Evolutionary conservation across 2,797 vertebrate species (phyloP).

Genomic region (Sebastes cheni): DNA sequence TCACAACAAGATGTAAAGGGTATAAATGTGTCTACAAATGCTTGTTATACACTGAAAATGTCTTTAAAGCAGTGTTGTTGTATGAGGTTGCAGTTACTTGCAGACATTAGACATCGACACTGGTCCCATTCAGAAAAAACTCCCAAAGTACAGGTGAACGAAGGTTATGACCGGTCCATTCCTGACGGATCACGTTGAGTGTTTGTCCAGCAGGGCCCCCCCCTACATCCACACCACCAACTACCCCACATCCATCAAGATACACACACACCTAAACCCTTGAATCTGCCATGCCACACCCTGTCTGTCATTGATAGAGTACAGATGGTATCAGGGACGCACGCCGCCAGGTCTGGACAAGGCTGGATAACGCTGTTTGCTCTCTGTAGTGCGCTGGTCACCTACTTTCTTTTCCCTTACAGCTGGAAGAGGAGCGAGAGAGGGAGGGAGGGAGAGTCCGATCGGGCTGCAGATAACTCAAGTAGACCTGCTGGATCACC

Average conservation of each 20-base stretch:
- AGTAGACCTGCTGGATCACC: not conserved
- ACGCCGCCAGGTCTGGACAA: constrained; percentile 40
- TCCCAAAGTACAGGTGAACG: constrained; percentile 6
- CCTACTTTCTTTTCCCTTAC: constrained; percentile 29
- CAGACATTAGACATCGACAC: not conserved
- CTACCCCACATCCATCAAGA: constrained; percentile 34
- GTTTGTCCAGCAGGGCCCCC: constrained; percentile 44
- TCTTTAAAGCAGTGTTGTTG: not conserved
- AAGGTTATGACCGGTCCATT: constrained; percentile 23
- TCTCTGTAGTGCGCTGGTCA: constrained; percentile 37
- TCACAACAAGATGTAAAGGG: not conserved
- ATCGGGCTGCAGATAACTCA: constrained; percentile 26
- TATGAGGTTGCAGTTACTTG: constrained; percentile 8
- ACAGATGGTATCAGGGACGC: constrained; percentile 71
- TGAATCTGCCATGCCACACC: constrained; percentile 45
- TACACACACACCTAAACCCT: constrained; percentile 20
- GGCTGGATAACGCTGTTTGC: constrained; percentile 63
- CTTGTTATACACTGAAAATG: not conserved
- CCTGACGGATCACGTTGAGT: constrained; percentile 49
- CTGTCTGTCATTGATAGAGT: constrained; percentile 70
- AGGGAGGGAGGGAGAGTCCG: not conserved
- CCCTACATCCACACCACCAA: constrained; percentile 11
- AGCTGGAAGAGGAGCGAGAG: constrained; percentile 3
- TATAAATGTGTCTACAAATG: not conserved
- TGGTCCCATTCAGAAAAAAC: constrained; percentile 40